Evolutionary conservation across 1,140 invertebrate genomes (phyloP), one percentile per base, ranked within the genome.

Genomic region (Eurosta solidaginis): DNA sequence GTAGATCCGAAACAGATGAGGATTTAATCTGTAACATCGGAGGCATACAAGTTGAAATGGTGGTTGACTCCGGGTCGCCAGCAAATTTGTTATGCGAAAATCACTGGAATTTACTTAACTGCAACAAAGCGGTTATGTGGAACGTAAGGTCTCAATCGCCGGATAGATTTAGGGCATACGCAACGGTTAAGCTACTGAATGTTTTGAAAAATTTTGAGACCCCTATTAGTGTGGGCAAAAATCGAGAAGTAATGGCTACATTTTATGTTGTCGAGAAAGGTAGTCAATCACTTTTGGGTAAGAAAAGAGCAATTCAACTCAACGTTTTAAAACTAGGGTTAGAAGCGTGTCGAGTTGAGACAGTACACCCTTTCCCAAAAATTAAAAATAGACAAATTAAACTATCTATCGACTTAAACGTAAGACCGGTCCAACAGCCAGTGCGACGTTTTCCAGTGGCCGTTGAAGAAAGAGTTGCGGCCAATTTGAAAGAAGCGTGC

Each of bases 401-500:
- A 22, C n/a, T 79, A 77, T 76, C 73, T 36, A 79, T 79, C 44
- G 77, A 80, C 44, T 42, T 27, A 14, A 45, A 44, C 7, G 74
- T 52, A 29, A 68, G 36, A 33, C 82, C 81, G 44, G 52, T 73
- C 25, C 59, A 78, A 44, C 45, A 77, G 29, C 76, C 74, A 33
- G 29, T 75, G 50, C 22, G 80, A 40, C 42, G 78, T n/a, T 33
- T 80, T 50, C 78, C 77, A 47, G 76, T 77, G 50, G 63, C 78
- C 33, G 27, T 80, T 7, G 80, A 81, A 77, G 49, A 75, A 14
- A 76, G 75, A 45, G 77, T 81, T n/a, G 78, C 76, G 50, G n/a
- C 36, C 14, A 79, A 81, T 54, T 29, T 84, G 27, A 78, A 84
- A 75, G 76, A n/a, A n/a, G n/a, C n/a, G n/a, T n/a, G n/a, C n/a